A percentile compares a stretch with the other conserved stretches of the same genome.
These are phyloP conservation scores for Apamea sordens DNA, from an alignment of 2,888 invertebrate species.

Conservation along the genomic window DNA sequence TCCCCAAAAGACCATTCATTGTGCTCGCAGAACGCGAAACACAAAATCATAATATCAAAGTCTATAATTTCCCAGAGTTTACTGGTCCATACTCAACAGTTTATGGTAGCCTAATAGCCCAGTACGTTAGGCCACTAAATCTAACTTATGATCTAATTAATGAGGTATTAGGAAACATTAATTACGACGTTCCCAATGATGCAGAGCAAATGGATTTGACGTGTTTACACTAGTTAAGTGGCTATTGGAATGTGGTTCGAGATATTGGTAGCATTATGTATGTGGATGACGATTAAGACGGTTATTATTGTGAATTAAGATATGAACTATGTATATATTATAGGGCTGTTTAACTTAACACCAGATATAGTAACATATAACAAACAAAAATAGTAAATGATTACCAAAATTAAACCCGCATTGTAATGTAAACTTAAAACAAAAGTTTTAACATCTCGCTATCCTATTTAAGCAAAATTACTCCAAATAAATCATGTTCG, in stretches of 20 bases:
- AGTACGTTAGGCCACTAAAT: constrained; percentile 52
- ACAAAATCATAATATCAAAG: constrained; percentile 42
- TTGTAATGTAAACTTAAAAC: too few relatives aligned
- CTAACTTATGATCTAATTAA: constrained; percentile 61
- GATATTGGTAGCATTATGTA: constrained; percentile 16
- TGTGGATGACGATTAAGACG: not conserved
- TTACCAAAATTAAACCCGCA: too few relatives aligned
- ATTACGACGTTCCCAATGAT: constrained; percentile 56
- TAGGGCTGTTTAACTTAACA: too few relatives aligned
- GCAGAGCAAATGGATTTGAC: constrained; percentile 57
- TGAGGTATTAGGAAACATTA: constrained; percentile 63
- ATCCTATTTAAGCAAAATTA: too few relatives aligned
- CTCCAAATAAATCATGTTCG: too few relatives aligned
- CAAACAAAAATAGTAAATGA: too few relatives aligned
- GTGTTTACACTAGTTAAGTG: constrained; percentile 44
- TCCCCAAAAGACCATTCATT: constrained; percentile 44
- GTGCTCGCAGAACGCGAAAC: constrained; percentile 13
- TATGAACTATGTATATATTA: not conserved
- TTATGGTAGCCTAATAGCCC: constrained; percentile 44
- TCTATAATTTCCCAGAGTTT: constrained; percentile 44
- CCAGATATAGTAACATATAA: too few relatives aligned
- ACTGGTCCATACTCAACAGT: constrained; percentile 16
- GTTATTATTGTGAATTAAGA: not conserved
- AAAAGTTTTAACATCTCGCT: too few relatives aligned
- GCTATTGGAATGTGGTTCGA: constrained; percentile 20